Base-by-base conservation (phyloP, 2,888 invertebrate genomes). In the Timema podura region DNA sequence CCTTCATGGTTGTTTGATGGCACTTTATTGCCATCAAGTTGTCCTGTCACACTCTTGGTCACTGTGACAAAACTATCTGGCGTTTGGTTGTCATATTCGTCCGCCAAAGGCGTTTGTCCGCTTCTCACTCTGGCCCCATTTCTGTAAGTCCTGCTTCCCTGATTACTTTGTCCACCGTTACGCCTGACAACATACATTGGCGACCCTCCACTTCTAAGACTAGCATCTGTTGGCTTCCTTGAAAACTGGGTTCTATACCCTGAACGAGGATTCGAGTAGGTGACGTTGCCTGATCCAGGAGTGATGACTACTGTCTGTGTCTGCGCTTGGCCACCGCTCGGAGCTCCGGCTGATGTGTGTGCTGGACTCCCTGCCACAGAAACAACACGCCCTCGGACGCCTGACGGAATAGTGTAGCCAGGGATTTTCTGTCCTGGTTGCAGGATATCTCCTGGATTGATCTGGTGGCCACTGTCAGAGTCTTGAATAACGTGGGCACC, bases 41-140 rank as follows among this genome's bases (percentile, higher is more conserved):
- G 88, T 7, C 92, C 91, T 0, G 91, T 90, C 67, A 92, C 89
- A 5, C 92, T 92, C 79, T 91, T 93, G 1, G 91, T 90, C 6
- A 92, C 88, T 0, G 93, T 90, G 5, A 92, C 88, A 79, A 91
- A 93, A 76, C 87, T 87, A 69, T 89, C 88, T 13, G 83, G 83
- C n/a, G 74, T 85, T 11, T 30, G 61, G 45, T 30, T 61, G 13
- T 61, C 61, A 6, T 61, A 61, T 10, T 61, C 61, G 45, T 61
- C 61, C 45, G 61, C 16, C 51, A 49, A 46, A 48, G 47, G 9
- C 11, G 49, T 61, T 47, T 16, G 74, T 9, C 61, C 69, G 44
- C 64, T 73, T 46, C 48, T 61, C 15, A 57, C 70, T 61, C 49
- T 70, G 66, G 67, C 70, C 46, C 70, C 64, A 61, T 70, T 72